Evolutionary conservation across 2,888 invertebrate species (phyloP), one percentile per base, ranked within the genome.

Genomic region (Pycnomerus fuliginosus): DNA sequence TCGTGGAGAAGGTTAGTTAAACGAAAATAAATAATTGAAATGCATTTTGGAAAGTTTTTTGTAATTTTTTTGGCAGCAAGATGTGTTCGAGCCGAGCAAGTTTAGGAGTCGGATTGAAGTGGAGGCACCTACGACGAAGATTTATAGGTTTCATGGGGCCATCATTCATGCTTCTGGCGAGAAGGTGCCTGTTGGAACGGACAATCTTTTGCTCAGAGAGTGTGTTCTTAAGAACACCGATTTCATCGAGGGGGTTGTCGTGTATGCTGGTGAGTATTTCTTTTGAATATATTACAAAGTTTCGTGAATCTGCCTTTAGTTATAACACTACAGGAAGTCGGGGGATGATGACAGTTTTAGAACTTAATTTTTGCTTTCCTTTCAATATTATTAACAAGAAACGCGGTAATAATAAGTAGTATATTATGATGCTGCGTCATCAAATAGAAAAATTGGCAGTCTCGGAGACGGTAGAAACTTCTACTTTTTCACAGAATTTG

Each of bases 191-290:
- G 81, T 95, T 39, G 83, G 83, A 61, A 90, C 92, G 37, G 92
- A 94, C 63, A 93, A 96, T 76, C 80, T 98, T 53, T 76, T 98
- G 56, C 80, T 98, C 49, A 79, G 97, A 64, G 97, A 96, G 69
- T 97, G 96, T 72, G 82, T 90, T 54, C 79, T 98, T 59, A 93
- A 96, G 75, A 98, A 98, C 73, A 97, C 98, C 5, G 95, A 96
- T 72, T 97, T 82, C 70, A 83, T 97, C 24, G 97, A 97, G 71
- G 98, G 97, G 42, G 87, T 98, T 66, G 94, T 97, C 32, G 89
- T 98, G 37, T 98, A 98, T 77, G 94, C 93, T 53, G 89, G 84
- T 81, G 68, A 66, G n/a, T n/a, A n/a, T n/a, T n/a, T n/a, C n/a
- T n/a, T n/a, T n/a, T n/a, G n/a, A n/a, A n/a, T n/a, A n/a, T n/a